Percentiles rank a stretch among this genome's conserved stretches.
These are phyloP conservation scores for Zygogramma bicolorata DNA, from an alignment of 2,888 invertebrate genomes.

Conservation along the genomic window DNA sequence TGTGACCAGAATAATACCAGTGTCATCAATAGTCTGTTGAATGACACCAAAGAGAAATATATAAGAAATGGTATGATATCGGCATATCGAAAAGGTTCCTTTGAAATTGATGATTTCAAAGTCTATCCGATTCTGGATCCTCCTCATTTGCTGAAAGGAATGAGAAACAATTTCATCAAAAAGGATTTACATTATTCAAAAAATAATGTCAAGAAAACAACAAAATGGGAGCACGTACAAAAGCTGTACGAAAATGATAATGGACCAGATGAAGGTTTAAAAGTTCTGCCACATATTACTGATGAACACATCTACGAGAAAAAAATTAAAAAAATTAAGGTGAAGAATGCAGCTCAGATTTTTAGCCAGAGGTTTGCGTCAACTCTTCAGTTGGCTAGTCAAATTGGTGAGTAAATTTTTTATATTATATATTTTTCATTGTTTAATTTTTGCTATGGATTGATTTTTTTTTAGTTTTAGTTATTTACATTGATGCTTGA, in stretches of 20 bases:
- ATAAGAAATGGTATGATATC: no score
- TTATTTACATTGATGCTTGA: no score
- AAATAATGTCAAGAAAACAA: slow-evolving; percentile 21
- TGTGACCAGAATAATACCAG: slow-evolving; percentile 35
- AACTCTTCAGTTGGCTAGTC: slow-evolving; percentile 23
- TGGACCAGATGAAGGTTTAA: slow-evolving; percentile 18
- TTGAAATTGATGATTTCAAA: slow-evolving; percentile 30
- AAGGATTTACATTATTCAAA: slow-evolving; percentile 16
- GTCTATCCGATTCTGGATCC: slow-evolving; percentile 34
- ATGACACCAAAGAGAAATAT: slow-evolving; percentile 29
- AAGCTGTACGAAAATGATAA: slow-evolving; percentile 23
- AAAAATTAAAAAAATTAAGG: slow-evolving; percentile 23
- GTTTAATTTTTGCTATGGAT: no score
- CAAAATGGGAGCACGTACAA: slow-evolving; percentile 37
- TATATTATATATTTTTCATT: background rate
- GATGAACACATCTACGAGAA: slow-evolving; percentile 31
- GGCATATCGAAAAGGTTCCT: slow-evolving; percentile 12
- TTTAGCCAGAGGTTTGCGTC: slow-evolving; percentile 32
- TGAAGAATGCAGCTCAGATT: slow-evolving; percentile 31
- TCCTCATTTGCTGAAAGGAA: slow-evolving; percentile 36
- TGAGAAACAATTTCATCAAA: slow-evolving; percentile 27
- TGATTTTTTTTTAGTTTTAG: no score
- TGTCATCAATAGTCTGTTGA: slow-evolving; percentile 23
- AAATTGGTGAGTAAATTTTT: slow-evolving; percentile 26
- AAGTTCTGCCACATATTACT: slow-evolving; percentile 16